Base-by-base conservation (phyloP, 2,797 vertebrate species). In the Pseudomugil tenellus region DNA sequence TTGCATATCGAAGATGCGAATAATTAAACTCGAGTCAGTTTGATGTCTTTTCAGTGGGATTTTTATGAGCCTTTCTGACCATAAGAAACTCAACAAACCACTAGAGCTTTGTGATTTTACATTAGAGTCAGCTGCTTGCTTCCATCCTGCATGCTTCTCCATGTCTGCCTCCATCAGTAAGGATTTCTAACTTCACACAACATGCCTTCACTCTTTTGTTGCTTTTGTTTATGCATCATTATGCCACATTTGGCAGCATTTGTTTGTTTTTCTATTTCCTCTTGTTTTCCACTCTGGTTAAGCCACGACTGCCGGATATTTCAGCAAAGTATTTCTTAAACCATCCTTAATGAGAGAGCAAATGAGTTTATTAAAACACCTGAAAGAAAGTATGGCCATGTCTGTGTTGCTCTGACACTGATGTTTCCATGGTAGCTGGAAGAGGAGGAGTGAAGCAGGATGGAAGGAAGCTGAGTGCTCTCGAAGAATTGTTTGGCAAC, bases 401-500 rank as follows among this genome's bases (percentile, higher is more conserved):
- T 87, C 68, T 91, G 70, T 91, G 72, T 88, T 90, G 79, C 89
- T 88, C 79, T 91, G 89, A 89, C 67, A 53, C 89, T 91, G 88
- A 89, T 89, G 82, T 92, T 87, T 91, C 87, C 90, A 84, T 90
- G 90, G 84, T 90, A 89, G 83, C 80, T 86, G 86, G 88, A 84
- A 81, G 82, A 89, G 82, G 87, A 81, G 70, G 86, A 84, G 80
- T 89, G 94, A 93, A 94, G 95, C 95, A 93, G 93, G 93, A 94
- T 93, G 95, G 94, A 88, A 92, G 89, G 90, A 94, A 92, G 93
- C 89, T 87, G 86, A 90, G 88, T 41, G 94, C 94, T 92, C 93
- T 95, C 70, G 95, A 95, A 93, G 96, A 97, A 90, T 95, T 97
- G 95, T 96, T 97, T 93, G 92, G 94, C 93, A 93, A 88, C 90